Evolutionary conservation across 2,797 vertebrate species (phyloP).

Genomic region (Sphenopsis melanotis): DNA sequence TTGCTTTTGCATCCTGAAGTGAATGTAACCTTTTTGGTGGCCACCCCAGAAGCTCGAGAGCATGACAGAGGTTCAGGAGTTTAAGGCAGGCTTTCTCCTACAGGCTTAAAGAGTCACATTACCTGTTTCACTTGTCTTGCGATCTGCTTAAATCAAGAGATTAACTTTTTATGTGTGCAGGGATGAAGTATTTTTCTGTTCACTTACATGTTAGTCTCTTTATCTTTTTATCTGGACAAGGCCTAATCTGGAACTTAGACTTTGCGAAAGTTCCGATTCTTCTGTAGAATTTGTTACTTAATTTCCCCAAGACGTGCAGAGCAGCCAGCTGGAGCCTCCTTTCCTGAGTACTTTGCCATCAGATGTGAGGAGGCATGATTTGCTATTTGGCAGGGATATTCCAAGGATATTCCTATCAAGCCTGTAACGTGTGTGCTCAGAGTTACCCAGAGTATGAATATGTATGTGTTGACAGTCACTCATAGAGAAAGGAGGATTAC

Average conservation of each 20-base stretch:
- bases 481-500: not conserved
- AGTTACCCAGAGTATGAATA: not conserved
- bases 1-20: not conserved
- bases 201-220: not conserved
- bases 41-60: not conserved
- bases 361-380: not conserved
- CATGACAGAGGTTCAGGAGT: not conserved
- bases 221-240: conserved; percentile 15
- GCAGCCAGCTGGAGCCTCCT: not conserved
- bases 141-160: conserved; percentile 33
- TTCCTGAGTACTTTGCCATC: not conserved
- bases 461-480: not conserved
- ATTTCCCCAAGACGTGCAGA: not conserved
- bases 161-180: not conserved
- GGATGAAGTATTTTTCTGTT: conserved; percentile 1
- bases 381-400: not conserved
- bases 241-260: not conserved
- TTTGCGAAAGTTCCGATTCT: not conserved
- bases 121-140: conserved; percentile 15
- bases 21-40: not conserved
- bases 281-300: not conserved
- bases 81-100: conserved; percentile 11
- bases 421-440: not conserved
- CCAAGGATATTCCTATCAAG: not conserved
- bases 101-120: not conserved